Base-by-base conservation (phyloP, 2,113 vertebrate genomes). In the Dipodomys stephensi region DNA sequence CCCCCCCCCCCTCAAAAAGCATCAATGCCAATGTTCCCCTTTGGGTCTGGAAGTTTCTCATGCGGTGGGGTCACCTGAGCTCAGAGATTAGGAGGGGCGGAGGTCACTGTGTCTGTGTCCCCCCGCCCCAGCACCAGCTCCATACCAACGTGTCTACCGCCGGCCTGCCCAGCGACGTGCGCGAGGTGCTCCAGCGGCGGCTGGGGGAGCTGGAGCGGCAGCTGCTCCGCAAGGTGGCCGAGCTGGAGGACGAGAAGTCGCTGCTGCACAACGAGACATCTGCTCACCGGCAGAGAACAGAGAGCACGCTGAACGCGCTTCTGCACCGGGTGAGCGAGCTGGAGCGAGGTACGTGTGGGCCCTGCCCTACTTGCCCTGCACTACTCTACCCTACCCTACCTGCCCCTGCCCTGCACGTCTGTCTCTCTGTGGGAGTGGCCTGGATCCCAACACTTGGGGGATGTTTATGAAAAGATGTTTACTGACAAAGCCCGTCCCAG, bases 201-300 rank as follows among this genome's bases (percentile, higher is more conserved):
- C 99, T 99, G 0, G 99, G 98, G 22, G 99, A 99, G 23, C 98
- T 99, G 95, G 99, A 99, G 97, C 98, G 98, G 67, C 99, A 99
- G 91, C 98, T 99, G 49, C 98, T 99, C 22, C 98, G 98, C 97
- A 99, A 99, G 97, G 99, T 99, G 98, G 98, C 99, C 0, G 99
- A 99, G 97, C 98, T 99, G 62, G 99, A 99, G 98, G 99, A 99
- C 76, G 99, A 99, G 97, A 99, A 99, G 93, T 99, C 98, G 28
- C 98, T 99, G 98, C 99, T 99, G 13, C 99, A 99, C 98, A 99
- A 99, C 0, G 99, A 99, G 98, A 99, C 99, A 0, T 98, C 99
- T 0, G 99, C 99, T 84, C 99, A 99, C 95, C 98, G 99, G 85
- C 99, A 99, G 96, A 99, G 98, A 98, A 99, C 99, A 0, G 99